Base-by-base conservation (phyloP, 2,888 invertebrate species). In the Onthophagus sagittarius region DNA sequence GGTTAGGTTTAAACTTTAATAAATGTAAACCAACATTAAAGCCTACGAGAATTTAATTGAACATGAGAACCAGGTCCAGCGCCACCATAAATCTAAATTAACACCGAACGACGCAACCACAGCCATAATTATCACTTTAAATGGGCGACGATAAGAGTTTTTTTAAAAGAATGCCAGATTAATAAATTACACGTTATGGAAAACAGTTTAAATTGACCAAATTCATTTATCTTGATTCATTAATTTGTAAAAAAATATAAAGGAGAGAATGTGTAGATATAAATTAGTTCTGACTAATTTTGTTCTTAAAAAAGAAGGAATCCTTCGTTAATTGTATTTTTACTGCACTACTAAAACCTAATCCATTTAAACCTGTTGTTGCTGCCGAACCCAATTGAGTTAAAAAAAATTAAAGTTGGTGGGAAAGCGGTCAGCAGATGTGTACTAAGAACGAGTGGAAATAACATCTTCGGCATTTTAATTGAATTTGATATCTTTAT, bases 401-500 rank as follows among this genome's bases (percentile, higher is more conserved):
- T 53, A 53, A 53, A 53, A 23, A 23, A 53, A 53, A 11, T 53
- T 53, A 53, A 11, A 53, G 11, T 53, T 53, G 39, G 39, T 53
- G 39, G 39, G 39, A 53, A 53, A 53, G 39, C 7, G 39, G 7
- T 11, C 39, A 53, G 39, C 39, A 53, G 39, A 53, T 53, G 39
- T 23, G 23, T 11, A 53, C 39, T 53, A 53, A 53, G 9, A 53
- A 11, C 39, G 9, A 9, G 7, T 53, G 11, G 11, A 11, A 11
- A 53, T 53, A 53, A 67, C 67, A 67, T 31, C 23, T 23, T 15
- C 71, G 63, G 71, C 71, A 69, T 71, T 73, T 73, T 73, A 73
- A 73, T 73, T 73, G 73, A 62, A 73, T 62, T 65, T 73, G 62
- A 67, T 70, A 73, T 73, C 71, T 71, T 71, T 71, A 67, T 69